Conservation (phyloP, 2,113 vertebrate genomes). For the Romanogobio albipinnatus region DNA sequence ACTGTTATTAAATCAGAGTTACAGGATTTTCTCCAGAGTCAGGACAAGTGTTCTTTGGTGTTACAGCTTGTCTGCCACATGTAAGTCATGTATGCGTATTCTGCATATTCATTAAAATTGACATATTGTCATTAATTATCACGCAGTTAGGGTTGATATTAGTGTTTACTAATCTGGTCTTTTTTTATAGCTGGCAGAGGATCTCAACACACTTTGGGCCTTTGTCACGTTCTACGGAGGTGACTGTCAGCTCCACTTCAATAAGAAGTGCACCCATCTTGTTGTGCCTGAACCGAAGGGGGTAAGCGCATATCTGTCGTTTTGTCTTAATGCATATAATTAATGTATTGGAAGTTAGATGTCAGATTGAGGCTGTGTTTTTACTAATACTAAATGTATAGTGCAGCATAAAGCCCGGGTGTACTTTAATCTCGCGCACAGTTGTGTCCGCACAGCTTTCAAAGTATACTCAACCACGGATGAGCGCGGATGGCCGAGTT, state of each 20-base stretch:
- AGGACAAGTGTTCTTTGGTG: slow-evolving; percentile 92
- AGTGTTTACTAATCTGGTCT: not conserved
- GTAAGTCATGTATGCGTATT: slow-evolving; percentile 67
- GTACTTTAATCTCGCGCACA: too few species aligned
- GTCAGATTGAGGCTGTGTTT: not conserved
- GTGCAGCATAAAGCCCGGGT: too few species aligned
- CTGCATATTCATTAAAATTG: not conserved
- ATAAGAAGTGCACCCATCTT: slow-evolving; percentile 94
- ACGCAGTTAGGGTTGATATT: not conserved
- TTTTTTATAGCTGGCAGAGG: slow-evolving; percentile 84
- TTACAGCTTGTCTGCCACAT: slow-evolving; percentile 92
- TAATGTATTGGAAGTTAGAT: slow-evolving; percentile 19
- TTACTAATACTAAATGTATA: not conserved
- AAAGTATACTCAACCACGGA: too few species aligned
- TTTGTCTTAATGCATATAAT: slow-evolving; percentile 3
- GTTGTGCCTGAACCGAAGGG: slow-evolving; percentile 93
- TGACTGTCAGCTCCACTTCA: slow-evolving; percentile 91
- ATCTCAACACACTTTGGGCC: slow-evolving; percentile 92
- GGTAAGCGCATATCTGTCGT: slow-evolving; percentile 75
- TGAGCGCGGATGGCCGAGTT: too few species aligned
- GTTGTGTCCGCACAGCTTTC: too few species aligned
- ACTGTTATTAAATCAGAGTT: slow-evolving; percentile 80
- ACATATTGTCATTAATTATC: not conserved
- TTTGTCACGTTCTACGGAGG: slow-evolving; percentile 95
- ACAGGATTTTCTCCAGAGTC: slow-evolving; percentile 97